phyloP scores from a whole-genome alignment of 1,140 invertebrate genomes.

The Elysia chlorotica region DNA sequence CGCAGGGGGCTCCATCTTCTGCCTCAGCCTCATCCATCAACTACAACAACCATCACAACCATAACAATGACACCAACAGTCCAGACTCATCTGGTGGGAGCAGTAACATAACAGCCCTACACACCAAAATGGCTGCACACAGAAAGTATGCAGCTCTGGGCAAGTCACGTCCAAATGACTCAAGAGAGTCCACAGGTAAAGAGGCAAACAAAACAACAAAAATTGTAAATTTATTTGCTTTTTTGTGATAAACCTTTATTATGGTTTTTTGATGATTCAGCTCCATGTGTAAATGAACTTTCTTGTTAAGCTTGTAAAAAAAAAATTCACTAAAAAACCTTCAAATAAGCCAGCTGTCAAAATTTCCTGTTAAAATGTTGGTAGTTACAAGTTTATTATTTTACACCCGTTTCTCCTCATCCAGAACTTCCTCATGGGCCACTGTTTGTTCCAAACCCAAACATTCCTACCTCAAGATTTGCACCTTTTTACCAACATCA shows the following conservation, averaged over 20 bases:
- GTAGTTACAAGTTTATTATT: no score
- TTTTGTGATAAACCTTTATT: no score
- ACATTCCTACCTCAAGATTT: conserved; percentile 31
- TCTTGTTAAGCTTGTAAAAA: no score
- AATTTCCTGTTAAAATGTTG: no score
- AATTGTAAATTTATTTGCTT: no score
- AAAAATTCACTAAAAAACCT: no score
- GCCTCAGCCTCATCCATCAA: background rate
- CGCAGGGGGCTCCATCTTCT: background rate
- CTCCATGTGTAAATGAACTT: no score
- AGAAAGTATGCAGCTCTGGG: conserved; percentile 15
- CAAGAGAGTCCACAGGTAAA: conserved; percentile 4
- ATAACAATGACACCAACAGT: conserved; percentile 21
- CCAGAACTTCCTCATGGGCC: conserved; percentile 33
- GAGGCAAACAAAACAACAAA: no score
- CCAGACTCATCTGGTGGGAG: conserved; percentile 34
- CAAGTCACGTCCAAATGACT: conserved; percentile 18
- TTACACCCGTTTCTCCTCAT: conserved; percentile 6
- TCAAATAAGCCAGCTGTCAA: no score
- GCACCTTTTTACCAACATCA: conserved; percentile 34
- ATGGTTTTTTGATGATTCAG: no score
- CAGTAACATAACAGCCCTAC: conserved; percentile 31
- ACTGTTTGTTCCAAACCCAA: conserved; percentile 33
- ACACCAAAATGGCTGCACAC: conserved; percentile 21
- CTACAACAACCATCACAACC: background rate